Conservation (phyloP, 2,113 vertebrate species). For the Rhineura floridana region DNA sequence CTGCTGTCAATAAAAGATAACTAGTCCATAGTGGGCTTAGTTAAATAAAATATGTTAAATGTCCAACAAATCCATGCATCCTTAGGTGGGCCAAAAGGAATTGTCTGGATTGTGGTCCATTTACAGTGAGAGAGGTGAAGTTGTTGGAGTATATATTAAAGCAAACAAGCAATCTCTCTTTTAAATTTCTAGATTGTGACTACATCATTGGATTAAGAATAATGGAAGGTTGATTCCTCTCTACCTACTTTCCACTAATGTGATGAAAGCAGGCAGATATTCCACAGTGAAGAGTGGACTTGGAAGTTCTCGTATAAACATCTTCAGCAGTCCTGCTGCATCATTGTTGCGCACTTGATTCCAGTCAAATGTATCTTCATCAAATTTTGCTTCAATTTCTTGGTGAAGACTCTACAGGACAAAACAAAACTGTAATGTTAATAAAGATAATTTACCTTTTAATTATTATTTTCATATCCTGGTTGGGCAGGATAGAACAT, state of each 20-base stretch:
- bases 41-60: neutral
- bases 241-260: conserved; percentile 85
- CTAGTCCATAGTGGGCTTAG: neutral
- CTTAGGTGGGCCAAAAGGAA: neutral
- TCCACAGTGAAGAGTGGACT: conserved; percentile 90
- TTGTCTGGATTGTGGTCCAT: too few relatives aligned
- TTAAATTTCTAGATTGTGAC: neutral
- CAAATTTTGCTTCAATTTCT: conserved; percentile 88
- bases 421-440: conserved; percentile 27
- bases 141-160: neutral
- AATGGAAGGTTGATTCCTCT: neutral
- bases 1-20: neutral
- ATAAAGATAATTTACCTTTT: neutral
- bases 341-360: conserved; percentile 90
- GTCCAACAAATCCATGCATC: neutral
- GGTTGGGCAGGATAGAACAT: neutral
- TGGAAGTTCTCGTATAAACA: conserved; percentile 94
- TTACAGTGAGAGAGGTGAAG: neutral
- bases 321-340: conserved; percentile 91
- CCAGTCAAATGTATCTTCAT: conserved; percentile 89
- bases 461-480: neutral
- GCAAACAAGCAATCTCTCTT: neutral
- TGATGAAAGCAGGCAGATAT: conserved; percentile 87
- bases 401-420: conserved; percentile 84
- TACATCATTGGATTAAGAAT: neutral